A percentile compares a stretch with the other conserved stretches of the same genome.
phyloP scores from a whole-genome alignment of 2,113 vertebrate genomes.

The Emydura subglobosa region DNA sequence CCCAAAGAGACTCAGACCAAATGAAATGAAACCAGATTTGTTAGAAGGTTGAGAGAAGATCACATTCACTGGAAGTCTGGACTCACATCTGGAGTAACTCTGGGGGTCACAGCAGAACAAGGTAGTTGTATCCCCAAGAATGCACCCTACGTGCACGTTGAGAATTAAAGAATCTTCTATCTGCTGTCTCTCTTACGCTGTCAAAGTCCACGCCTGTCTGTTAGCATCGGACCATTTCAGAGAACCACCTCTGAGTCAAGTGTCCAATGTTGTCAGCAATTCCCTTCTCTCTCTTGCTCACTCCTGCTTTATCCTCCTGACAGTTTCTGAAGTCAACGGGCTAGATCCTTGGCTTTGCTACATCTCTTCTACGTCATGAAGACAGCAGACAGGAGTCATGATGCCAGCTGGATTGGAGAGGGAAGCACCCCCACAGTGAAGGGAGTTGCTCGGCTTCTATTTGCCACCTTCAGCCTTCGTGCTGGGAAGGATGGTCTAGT shows the following conservation, averaged over 20 bases:
- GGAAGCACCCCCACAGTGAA: background rate
- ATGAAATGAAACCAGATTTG: conserved; percentile 52
- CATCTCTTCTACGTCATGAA: background rate
- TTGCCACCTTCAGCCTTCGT: background rate
- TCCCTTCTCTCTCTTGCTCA: background rate
- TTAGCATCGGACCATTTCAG: rapidly evolving
- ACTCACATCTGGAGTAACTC: background rate
- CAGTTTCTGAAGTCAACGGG: background rate
- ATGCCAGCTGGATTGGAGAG: rapidly evolving
- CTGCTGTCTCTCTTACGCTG: background rate
- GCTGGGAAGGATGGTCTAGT: background rate
- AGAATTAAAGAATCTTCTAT: background rate
- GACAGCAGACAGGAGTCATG: background rate
- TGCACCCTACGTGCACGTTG: background rate
- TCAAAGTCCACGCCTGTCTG: background rate
- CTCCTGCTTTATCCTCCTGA: background rate
- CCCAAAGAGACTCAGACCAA: background rate
- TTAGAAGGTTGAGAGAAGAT: conserved; percentile 59
- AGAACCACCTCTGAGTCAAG: background rate
- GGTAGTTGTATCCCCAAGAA: background rate
- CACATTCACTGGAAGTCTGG: background rate
- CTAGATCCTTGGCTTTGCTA: background rate
- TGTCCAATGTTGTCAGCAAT: rapidly evolving
- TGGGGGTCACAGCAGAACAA: rapidly evolving
- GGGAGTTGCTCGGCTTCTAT: background rate